phyloP scores from a whole-genome alignment of 2,888 invertebrate species.

The Campoplex nolae region DNA sequence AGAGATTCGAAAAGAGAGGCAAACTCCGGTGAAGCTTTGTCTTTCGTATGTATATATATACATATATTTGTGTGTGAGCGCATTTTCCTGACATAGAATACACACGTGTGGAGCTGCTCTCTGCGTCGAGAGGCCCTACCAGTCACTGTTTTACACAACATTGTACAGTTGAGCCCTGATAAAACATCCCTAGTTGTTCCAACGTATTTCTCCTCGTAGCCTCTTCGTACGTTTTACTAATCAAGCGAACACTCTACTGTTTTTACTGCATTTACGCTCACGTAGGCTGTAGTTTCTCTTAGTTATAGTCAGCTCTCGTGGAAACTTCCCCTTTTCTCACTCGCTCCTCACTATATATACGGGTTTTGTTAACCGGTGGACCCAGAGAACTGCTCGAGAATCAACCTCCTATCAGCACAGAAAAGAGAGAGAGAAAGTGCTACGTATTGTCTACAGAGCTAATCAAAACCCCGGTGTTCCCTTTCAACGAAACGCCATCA shows the following conservation, averaged over 20 bases:
- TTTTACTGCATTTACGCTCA: background rate
- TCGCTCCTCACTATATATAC: background rate
- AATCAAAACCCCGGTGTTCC: conserved; percentile 83
- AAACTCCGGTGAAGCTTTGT: conserved; percentile 28
- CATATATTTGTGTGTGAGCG: background rate
- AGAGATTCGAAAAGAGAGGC: conserved; percentile 34
- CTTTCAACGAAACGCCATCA: conserved; percentile 82
- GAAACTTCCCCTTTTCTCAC: background rate
- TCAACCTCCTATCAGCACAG: conserved; percentile 64
- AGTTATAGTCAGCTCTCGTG: conserved; percentile 2
- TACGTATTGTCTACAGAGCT: conserved; percentile 84
- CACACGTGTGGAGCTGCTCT: conserved; percentile 2
- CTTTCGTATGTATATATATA: background rate
- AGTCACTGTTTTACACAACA: conserved; percentile 9
- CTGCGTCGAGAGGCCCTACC: background rate
- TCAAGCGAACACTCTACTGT: background rate
- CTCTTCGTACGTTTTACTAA: background rate
- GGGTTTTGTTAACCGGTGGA: conserved; percentile 46
- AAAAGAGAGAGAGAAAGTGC: conserved; percentile 70
- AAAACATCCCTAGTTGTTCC: background rate
- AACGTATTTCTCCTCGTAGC: background rate
- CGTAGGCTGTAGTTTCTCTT: background rate
- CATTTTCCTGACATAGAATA: conserved; percentile 34
- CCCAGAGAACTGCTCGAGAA: conserved; percentile 63
- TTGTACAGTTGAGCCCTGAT: conserved; percentile 1